Evolutionary conservation across 2,888 invertebrate genomes (phyloP).

Genomic region (Agapostemon virescens): DNA sequence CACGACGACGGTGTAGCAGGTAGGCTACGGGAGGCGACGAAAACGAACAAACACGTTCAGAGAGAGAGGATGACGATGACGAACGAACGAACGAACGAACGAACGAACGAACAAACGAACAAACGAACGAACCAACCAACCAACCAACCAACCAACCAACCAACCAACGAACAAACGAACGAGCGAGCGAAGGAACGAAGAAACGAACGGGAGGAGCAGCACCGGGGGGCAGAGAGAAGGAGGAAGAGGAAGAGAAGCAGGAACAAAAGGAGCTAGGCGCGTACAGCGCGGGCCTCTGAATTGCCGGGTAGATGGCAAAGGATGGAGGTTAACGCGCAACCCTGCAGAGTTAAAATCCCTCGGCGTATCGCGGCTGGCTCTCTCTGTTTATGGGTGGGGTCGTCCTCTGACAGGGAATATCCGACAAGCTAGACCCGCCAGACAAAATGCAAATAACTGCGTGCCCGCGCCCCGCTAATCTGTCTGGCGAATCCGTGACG

Average conservation of each 20-base stretch:
- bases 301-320: slow-evolving; percentile 49
- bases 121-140: no score
- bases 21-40: slow-evolving; percentile 51
- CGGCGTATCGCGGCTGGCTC: slow-evolving; percentile 39
- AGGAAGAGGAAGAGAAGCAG: slow-evolving; percentile 17
- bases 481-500: slow-evolving; percentile 78
- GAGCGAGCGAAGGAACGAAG: background rate
- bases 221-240: background rate
- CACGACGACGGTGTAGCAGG: slow-evolving; percentile 59
- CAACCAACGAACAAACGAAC: no score
- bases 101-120: background rate
- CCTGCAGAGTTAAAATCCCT: slow-evolving; percentile 60
- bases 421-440: slow-evolving; percentile 63
- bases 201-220: background rate
- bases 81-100: background rate
- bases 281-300: slow-evolving; percentile 34
- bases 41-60: slow-evolving; percentile 39
- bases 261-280: slow-evolving; percentile 41
- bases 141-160: no score
- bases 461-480: slow-evolving; percentile 73
- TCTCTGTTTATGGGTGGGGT: slow-evolving; percentile 72
- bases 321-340: slow-evolving; percentile 62
- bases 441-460: slow-evolving; percentile 76
- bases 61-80: slow-evolving; percentile 27
- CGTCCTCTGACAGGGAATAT: slow-evolving; percentile 55